Evolutionary conservation across 2,113 vertebrate genomes (phyloP), one percentile per base, ranked within the genome.

Genomic region (Gobius niger): DNA sequence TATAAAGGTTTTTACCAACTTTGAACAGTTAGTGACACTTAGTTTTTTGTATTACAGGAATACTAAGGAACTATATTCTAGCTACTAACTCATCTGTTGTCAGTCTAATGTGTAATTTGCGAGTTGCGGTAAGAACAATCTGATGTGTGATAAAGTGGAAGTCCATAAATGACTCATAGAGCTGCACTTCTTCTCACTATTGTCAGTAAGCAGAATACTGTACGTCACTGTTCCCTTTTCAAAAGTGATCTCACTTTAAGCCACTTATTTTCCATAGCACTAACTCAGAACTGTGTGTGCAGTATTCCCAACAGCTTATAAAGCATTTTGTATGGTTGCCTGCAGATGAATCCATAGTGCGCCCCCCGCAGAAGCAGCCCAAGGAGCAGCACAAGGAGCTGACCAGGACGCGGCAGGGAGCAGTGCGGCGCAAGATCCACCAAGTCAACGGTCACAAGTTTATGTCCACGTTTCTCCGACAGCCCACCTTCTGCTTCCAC

Each of bases 361-460:
- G 91, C 67, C 14, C 57, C 9, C 34, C 34, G 15, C 57, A 92
- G 59, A 88, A 93, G 14, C 87, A 91, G 65, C 95, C 90, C 68
- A 96, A 95, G 82, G 92, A 93, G 14, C 87, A 91, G 65, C 95
- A 91, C 68, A 96, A 95, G 82, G 92, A 96, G 86, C 94, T 99
- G 40, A 96, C 94, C 6, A 93, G 97, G 75, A 95, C 95, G 71
- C 95, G 96, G 2, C 95, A 99, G 46, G 91, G 95, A 14, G 98
- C 98, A 0, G 95, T 99, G 91, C 90, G 93, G 2, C 91, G 98
- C 69, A 85, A 91, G 50, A 94, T 99, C 77, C 98, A 99, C 81
- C 96, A 99, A 89, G 94, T 99, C 84, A 98, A 99, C 0, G 96
- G 96, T 8, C 98, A 99, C 91, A 99, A 99, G 84, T 99, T 99